Base-by-base conservation (phyloP, 2,797 vertebrate species). In the Danionella dracula region DNA sequence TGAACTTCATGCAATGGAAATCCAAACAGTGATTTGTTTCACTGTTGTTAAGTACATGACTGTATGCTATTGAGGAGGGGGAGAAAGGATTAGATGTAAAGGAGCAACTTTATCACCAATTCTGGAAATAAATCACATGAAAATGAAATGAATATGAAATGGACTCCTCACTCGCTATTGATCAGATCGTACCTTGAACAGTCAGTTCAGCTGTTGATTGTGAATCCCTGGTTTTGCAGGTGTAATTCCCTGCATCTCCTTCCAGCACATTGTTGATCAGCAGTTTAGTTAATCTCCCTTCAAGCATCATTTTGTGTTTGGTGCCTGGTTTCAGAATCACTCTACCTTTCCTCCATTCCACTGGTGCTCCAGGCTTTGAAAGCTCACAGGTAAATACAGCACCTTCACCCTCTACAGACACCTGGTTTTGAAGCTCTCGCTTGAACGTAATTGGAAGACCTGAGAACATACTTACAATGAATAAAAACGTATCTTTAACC, bases 261-360 rank as follows among this genome's bases (percentile, higher is more conserved):
- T 76, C 58, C 64, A 79, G 77, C 63, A 81, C 56, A 6, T 76
- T 74, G 2, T 58, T 56, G 63, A 91, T 83, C 44, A 85, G 73
- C 71, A 91, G 77, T 57, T 79, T 83, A 70, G 81, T 78, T 45
- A 69, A 16, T 32, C 58, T 67, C 12, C 73, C 76, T n/a, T 76
- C 76, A 49, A 70, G 69, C 6, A 4, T 67, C 57, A 61, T 72
- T 9, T 68, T 67, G 32, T 76, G 70, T 57, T 78, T 78, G 23
- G 41, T 48, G 38, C 69, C 73, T 7, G 69, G 20, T 51, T 72
- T 76, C 54, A 78, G 45, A 50, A 63, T 40, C 27, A 70, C 73
- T 80, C 91, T 0, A 38, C 85, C 87, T 77, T 86, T 89, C 50
- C 66, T 81, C 89, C 92, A 93, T 40, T 89, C 86, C 21, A 92